phyloP scores from a whole-genome alignment of 2,797 vertebrate genomes.

The Prionace glauca region DNA sequence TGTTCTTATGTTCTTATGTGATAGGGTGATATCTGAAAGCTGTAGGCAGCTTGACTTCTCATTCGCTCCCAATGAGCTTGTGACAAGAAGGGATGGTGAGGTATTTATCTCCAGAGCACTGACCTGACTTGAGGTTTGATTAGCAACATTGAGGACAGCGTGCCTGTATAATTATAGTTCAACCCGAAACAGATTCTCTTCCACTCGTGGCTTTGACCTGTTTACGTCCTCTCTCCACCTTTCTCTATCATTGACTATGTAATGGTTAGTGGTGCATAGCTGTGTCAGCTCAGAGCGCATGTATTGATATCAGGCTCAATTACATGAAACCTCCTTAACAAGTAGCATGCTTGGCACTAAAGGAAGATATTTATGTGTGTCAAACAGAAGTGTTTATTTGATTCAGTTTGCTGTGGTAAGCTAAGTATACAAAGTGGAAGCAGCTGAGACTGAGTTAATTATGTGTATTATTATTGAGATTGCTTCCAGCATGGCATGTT shows the following conservation, averaged over 20 bases:
- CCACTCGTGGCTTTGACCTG: not conserved
- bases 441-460: constrained; percentile 9
- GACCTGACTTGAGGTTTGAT: not conserved
- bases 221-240: not conserved
- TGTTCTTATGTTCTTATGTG: too few species aligned
- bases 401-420: constrained; percentile 9
- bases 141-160: not conserved
- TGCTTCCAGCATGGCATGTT: not conserved
- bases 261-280: not conserved
- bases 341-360: not conserved
- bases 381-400: not conserved
- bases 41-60: not conserved
- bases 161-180: not conserved
- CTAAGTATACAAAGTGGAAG: constrained; percentile 1
- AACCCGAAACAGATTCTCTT: not conserved
- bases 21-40: not conserved
- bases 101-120: not conserved
- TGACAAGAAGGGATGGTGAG: not conserved
- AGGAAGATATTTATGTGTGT: not conserved
- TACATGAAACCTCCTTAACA: not conserved
- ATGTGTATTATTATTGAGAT: constrained; percentile 16
- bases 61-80: not conserved
- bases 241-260: not conserved
- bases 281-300: not conserved
- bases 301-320: constrained; percentile 3